Percentiles rank a stretch among this genome's conserved stretches.
These are phyloP conservation scores for Carassius carassius DNA, from an alignment of 2,113 vertebrate genomes.

Conservation along the genomic window DNA sequence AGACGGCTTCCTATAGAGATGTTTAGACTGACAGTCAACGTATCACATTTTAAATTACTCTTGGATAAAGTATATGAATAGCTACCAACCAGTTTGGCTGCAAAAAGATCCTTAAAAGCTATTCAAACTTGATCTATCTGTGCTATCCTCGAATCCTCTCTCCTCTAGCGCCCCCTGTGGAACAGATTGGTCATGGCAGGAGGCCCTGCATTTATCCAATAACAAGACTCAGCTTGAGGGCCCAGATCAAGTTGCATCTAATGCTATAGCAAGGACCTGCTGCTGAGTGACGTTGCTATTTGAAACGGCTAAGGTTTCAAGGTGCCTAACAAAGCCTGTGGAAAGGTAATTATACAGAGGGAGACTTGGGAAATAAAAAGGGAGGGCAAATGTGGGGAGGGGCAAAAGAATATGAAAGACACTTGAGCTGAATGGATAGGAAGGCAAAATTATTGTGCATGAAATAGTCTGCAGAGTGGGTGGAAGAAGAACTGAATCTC, in stretches of 20 bases:
- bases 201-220: conserved; percentile 60
- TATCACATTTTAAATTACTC: neutral
- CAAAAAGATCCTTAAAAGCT: neutral
- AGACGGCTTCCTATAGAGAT: conserved; percentile 22
- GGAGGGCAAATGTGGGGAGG: conserved; percentile 20
- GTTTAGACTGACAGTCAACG: neutral
- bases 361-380: conserved; percentile 41
- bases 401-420: conserved; percentile 40
- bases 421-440: conserved; percentile 28
- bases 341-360: conserved; percentile 55
- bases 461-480: neutral
- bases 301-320: conserved; percentile 61
- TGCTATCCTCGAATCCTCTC: conserved; percentile 33
- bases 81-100: neutral
- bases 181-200: neutral
- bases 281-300: conserved; percentile 61
- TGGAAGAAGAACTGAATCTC: neutral
- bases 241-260: conserved; percentile 61
- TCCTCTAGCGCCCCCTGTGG: conserved; percentile 57
- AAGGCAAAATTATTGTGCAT: conserved; percentile 36
- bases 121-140: neutral
- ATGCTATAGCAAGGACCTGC: conserved; percentile 59
- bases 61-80: neutral
- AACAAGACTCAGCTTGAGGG: conserved; percentile 55
- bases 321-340: conserved; percentile 58